Evolutionary conservation across 2,888 invertebrate species (phyloP), one percentile per base, ranked within the genome.

Genomic region (Clostera curtula): DNA sequence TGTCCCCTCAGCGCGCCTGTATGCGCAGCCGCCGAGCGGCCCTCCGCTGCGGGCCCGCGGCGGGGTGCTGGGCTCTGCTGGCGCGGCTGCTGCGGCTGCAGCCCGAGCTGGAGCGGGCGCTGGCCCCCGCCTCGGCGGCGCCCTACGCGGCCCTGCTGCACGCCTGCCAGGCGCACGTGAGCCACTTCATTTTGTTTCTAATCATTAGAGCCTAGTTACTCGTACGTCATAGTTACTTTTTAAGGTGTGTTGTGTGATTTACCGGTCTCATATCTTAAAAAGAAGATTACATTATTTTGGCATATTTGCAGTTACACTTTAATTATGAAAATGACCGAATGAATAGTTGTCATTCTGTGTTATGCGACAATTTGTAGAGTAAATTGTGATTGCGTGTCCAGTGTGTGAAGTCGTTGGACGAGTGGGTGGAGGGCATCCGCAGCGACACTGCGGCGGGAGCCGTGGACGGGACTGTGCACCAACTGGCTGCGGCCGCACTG

Each of bases 401-500:
- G 95, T 96, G 96, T 31, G 88, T 93, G 16, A 93, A 93, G 67
- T 93, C 95, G 5, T 72, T 97, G 47, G 97, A 97, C 64, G 96
- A 96, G 60, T 97, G 97, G 72, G 89, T 96, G 33, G 97, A 97
- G 57, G 94, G 92, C 34, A 89, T 97, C 14, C 87, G 93, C 37
- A 86, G 86, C 12, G 95, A 95, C 65, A 85, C 86, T 24, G 91
- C 91, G 41, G 89, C 90, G 32, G 89, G 98, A 57, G 97, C 98
- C 0, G 93, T 92, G 63, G 99, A 99, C 85, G 99, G 98, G 34
- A 99, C 98, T 0, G 98, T 98, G 15, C 98, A 98, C 64, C 97
- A 98, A 75, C 85, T 97, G 34, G 97, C 97, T 0, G 96, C 94
- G 37, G 97, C 97, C 58, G 95, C 97, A 21, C 88, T 97, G 47